Percentiles rank a stretch among this genome's conserved stretches.
Conservation (phyloP, 2,113 vertebrate species). For the Aldabrachelys gigantea region DNA sequence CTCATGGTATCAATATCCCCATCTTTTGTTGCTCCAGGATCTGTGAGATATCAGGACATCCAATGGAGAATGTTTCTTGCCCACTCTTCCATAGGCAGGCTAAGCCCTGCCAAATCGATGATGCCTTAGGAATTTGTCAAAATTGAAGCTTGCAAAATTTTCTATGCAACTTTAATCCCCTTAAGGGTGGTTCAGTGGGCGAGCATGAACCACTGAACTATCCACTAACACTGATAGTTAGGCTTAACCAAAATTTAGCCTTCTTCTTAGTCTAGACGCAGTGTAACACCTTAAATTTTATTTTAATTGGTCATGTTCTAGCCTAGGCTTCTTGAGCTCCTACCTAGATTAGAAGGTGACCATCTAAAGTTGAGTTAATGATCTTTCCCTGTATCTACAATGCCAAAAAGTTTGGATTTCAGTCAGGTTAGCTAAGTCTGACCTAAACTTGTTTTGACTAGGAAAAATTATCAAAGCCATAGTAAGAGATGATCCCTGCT, state of each 20-base stretch:
- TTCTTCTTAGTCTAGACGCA: background rate
- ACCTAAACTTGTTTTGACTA: background rate
- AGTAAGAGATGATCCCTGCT: background rate
- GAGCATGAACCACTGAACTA: background rate
- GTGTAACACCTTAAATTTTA: background rate
- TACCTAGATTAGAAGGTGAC: background rate
- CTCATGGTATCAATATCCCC: background rate
- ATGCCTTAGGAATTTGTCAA: accelerated
- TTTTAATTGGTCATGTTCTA: background rate
- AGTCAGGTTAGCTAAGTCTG: background rate
- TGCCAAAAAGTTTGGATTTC: background rate
- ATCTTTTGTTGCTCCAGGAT: background rate
- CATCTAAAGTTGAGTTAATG: background rate
- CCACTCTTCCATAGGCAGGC: background rate
- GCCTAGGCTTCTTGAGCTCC: background rate
- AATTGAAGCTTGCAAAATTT: background rate
- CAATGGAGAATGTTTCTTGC: background rate
- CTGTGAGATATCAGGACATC: background rate
- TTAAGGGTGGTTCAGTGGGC: background rate
- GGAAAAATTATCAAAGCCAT: background rate
- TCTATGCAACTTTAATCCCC: background rate
- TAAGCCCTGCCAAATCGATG: background rate
- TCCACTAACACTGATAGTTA: background rate
- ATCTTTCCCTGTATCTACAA: background rate
- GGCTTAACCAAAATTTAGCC: background rate